Evolutionary conservation across 2,797 vertebrate genomes (phyloP).

Genomic region (Helicolenus hilgendorfi): DNA sequence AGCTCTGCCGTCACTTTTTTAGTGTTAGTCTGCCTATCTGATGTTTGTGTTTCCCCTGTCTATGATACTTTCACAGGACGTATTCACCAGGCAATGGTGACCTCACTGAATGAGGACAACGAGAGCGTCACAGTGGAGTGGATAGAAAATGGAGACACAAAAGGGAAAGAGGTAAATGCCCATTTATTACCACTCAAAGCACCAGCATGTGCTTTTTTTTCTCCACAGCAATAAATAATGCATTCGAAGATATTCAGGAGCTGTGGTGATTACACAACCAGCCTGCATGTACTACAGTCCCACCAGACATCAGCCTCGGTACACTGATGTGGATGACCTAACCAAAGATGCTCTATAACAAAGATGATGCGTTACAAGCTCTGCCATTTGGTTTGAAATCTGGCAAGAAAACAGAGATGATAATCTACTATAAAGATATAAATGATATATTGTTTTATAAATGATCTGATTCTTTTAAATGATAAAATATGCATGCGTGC

Average conservation of each 20-base stretch:
- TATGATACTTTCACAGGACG: constrained; percentile 89
- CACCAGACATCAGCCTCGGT: not conserved
- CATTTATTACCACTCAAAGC: constrained; percentile 33
- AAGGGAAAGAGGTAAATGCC: constrained; percentile 97
- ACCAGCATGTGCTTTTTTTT: constrained; percentile 30
- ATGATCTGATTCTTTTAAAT: not conserved
- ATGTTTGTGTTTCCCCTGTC: constrained; percentile 34
- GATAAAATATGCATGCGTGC: not conserved
- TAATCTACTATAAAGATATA: not conserved
- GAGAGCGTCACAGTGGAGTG: constrained; percentile 99
- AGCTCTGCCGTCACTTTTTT: not conserved
- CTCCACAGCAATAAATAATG: constrained; percentile 70
- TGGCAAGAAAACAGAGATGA: not conserved
- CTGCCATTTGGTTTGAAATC: not conserved
- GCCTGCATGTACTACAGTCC: constrained; percentile 4
- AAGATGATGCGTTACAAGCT: no score
- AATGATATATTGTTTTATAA: not conserved
- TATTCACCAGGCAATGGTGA: constrained; percentile 99
- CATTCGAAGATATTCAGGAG: constrained; percentile 48
- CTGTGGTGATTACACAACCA: constrained; percentile 46
- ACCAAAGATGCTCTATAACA: not conserved
- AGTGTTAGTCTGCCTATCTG: not conserved
- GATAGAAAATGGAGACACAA: constrained; percentile 99
- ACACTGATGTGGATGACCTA: constrained; percentile 9
- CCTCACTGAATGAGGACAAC: constrained; percentile 97